Conservation (phyloP, 2,888 invertebrate species). For the Agonum fuliginosum region DNA sequence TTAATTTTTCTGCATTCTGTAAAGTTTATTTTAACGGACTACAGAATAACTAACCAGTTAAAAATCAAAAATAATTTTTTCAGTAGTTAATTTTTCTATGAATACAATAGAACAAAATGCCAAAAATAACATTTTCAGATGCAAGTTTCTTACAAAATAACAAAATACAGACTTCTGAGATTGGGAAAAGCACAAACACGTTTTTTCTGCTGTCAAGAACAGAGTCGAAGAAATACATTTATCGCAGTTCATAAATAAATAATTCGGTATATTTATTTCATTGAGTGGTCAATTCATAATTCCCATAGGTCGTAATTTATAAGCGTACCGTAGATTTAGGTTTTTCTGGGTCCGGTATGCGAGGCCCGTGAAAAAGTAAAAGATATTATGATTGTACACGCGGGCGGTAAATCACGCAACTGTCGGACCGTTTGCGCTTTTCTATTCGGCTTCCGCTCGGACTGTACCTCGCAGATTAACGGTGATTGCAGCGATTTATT, state of each 20-base stretch:
- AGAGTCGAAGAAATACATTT: background rate
- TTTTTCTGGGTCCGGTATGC: background rate
- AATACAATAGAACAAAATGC: no score
- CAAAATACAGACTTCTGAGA: no score
- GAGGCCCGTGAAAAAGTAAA: slow-evolving; percentile 28
- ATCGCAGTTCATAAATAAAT: background rate
- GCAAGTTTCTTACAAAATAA: no score
- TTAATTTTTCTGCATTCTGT: no score
- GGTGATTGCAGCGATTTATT: slow-evolving; percentile 60
- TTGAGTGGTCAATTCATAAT: background rate
- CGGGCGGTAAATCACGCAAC: slow-evolving; percentile 49
- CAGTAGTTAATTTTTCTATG: no score
- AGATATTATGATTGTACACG: slow-evolving; percentile 57
- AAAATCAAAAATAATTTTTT: no score
- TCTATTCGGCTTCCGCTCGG: slow-evolving; percentile 52
- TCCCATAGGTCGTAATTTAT: background rate
- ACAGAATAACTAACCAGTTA: no score
- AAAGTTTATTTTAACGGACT: no score
- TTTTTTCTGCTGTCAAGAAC: no score
- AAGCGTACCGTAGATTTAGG: background rate
- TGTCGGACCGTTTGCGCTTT: slow-evolving; percentile 59
- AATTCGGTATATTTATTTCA: background rate
- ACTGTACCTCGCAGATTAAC: slow-evolving; percentile 58
- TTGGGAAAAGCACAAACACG: no score
- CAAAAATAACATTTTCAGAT: no score